phyloP scores from a whole-genome alignment of 2,888 invertebrate genomes.

The Cheilosia grossa region DNA sequence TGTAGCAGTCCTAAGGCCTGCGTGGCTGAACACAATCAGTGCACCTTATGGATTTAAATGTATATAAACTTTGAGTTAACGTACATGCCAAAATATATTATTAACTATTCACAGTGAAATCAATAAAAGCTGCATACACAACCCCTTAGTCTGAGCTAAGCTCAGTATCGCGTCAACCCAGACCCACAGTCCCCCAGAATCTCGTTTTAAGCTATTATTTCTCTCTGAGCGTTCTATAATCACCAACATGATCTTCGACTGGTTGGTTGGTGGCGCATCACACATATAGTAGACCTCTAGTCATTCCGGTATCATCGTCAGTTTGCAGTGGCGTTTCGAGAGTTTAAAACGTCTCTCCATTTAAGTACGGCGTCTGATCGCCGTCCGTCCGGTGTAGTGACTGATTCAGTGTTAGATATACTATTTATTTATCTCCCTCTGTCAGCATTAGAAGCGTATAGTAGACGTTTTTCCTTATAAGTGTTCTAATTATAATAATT shows the following conservation, averaged over 20 bases:
- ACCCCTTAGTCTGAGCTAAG: slow-evolving; percentile 57
- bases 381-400: slow-evolving; percentile 1
- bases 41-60: no score
- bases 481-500: slow-evolving; percentile 19
- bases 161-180: slow-evolving; percentile 10
- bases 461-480: background rate
- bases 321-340: slow-evolving; percentile 59
- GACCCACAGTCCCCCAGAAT: slow-evolving; percentile 35
- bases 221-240: slow-evolving; percentile 49
- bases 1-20: no score
- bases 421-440: slow-evolving; percentile 17
- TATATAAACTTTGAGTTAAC: no score
- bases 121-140: slow-evolving; percentile 10
- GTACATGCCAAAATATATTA: no score
- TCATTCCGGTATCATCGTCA: slow-evolving; percentile 65
- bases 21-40: no score
- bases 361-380: slow-evolving; percentile 18
- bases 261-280: slow-evolving; percentile 27
- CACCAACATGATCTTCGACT: slow-evolving; percentile 51
- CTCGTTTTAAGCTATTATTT: slow-evolving; percentile 59
- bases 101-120: background rate
- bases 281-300: slow-evolving; percentile 59
- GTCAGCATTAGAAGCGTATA: slow-evolving; percentile 30
- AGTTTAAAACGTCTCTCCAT: slow-evolving; percentile 42
- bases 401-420: slow-evolving; percentile 53